These are phyloP conservation scores for Oceanites oceanicus DNA, from an alignment of 2,113 vertebrate genomes.

Conservation along the genomic window DNA sequence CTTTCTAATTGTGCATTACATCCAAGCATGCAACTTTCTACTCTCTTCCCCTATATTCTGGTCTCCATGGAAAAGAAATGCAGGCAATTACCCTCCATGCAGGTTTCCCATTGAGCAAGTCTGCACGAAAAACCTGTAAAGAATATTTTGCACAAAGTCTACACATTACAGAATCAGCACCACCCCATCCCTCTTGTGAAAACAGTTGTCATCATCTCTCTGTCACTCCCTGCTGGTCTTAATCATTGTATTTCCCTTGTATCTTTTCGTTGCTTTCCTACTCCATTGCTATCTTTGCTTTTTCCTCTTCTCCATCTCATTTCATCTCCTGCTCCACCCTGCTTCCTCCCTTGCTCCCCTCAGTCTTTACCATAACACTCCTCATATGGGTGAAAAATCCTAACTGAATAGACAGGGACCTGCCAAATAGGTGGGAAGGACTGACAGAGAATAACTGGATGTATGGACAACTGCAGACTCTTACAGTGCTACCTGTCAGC, in stretches of 20 bases:
- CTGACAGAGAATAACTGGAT: neutral
- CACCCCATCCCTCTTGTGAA: neutral
- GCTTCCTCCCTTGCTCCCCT: neutral
- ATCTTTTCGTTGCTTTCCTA: neutral
- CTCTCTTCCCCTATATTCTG: neutral
- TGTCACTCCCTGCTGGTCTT: neutral
- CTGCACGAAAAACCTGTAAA: neutral
- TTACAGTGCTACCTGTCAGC: neutral
- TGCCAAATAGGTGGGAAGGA: neutral
- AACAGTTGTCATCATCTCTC: neutral
- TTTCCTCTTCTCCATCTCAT: neutral
- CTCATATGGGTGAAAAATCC: neutral
- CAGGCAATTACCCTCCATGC: neutral
- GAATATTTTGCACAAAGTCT: neutral
- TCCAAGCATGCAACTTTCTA: neutral
- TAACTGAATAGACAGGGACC: neutral
- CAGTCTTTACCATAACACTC: neutral
- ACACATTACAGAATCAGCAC: neutral
- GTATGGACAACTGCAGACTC: neutral
- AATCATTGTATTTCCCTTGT: neutral
- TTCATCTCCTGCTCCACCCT: conserved; percentile 16
- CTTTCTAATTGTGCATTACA: neutral
- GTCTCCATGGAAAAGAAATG: neutral
- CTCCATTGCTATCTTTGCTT: neutral
- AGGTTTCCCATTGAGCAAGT: neutral